These are phyloP conservation scores for Protonemura montana DNA, from an alignment of 2,888 invertebrate genomes.

Conservation along the genomic window DNA sequence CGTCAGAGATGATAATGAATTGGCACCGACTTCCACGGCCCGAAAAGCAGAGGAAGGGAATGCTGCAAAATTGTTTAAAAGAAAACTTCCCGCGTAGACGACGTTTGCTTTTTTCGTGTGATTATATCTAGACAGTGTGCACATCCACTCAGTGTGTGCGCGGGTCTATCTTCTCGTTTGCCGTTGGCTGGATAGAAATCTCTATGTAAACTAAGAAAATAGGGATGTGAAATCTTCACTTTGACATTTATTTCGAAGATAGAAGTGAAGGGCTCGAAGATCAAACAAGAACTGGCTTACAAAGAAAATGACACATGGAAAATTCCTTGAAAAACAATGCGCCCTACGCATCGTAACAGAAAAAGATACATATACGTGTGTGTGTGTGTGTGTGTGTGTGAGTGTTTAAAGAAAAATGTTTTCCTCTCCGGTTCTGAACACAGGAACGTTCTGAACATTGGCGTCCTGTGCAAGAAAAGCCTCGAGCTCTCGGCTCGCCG, in stretches of 20 bases:
- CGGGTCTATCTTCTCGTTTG: neutral
- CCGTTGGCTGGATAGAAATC: neutral
- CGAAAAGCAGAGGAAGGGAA: no score
- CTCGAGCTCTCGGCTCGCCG: neutral
- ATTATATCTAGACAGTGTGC: no score
- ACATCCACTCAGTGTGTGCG: no score
- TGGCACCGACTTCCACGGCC: no score
- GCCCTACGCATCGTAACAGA: neutral
- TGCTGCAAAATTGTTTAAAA: no score
- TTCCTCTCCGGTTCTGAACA: neutral
- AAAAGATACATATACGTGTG: neutral
- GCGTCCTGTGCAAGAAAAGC: neutral
- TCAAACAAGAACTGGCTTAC: neutral
- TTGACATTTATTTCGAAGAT: constrained; percentile 2
- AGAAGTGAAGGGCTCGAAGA: neutral
- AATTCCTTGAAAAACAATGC: neutral
- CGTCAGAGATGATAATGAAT: no score
- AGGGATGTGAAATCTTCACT: neutral
- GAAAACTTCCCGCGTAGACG: no score
- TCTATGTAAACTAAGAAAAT: neutral
- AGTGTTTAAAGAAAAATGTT: neutral
- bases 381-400: no score
- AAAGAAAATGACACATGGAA: neutral
- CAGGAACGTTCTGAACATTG: neutral
- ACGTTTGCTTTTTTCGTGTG: no score